phyloP scores from a whole-genome alignment of 1,140 invertebrate species.

The Berghia stephanieae region DNA sequence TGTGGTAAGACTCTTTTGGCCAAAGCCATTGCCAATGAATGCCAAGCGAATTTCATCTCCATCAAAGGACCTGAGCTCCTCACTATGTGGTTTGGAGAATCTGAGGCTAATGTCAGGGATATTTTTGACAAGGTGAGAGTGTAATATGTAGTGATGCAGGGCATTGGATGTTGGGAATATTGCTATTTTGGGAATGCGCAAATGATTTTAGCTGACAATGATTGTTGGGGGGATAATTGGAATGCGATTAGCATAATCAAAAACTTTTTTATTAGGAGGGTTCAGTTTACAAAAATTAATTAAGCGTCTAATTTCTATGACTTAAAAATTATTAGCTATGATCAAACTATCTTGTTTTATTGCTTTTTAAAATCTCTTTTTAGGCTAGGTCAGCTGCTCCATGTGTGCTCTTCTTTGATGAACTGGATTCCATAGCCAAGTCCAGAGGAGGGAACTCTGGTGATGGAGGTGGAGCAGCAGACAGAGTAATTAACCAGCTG shows the following conservation, averaged over 20 bases:
- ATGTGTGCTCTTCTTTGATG: slow-evolving; percentile 99
- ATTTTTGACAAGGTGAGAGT: slow-evolving; percentile 94
- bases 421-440: slow-evolving; percentile 99
- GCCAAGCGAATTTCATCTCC: slow-evolving; percentile 99
- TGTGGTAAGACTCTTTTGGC: slow-evolving; percentile 98
- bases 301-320: too few species aligned
- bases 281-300: too few species aligned
- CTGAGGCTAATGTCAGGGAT: slow-evolving; percentile 98
- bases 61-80: slow-evolving; percentile 99
- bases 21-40: slow-evolving; percentile 99
- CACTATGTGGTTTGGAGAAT: slow-evolving; percentile 99
- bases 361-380: slow-evolving; percentile 32
- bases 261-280: too few species aligned
- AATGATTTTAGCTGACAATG: too few species aligned
- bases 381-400: slow-evolving; percentile 97
- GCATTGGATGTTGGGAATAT: too few species aligned
- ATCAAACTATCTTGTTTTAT: neutral
- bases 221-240: too few species aligned
- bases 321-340: too few species aligned
- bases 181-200: too few species aligned
- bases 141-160: too few species aligned
- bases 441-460: slow-evolving; percentile 94
- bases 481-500: slow-evolving; percentile 99
- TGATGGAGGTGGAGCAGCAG: slow-evolving; percentile 95
- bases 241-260: too few species aligned